Percentiles rank a stretch among this genome's conserved stretches.
Conservation (phyloP, 1,140 invertebrate species). For the Zaprionus ornatus region DNA sequence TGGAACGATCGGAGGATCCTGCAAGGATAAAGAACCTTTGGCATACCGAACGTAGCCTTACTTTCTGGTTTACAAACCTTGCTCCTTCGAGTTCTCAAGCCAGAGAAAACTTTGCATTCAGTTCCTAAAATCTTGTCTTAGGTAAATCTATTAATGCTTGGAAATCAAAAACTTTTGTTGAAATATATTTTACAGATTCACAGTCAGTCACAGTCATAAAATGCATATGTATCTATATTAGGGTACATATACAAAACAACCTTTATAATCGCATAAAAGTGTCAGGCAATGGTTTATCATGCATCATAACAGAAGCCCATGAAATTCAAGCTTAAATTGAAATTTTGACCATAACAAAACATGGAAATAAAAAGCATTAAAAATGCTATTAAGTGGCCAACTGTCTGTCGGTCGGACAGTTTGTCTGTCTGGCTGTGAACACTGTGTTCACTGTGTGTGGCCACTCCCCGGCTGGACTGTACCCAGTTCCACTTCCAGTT, state of each 20-base stretch:
- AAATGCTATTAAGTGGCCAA: slow-evolving; percentile 22
- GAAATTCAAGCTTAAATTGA: neutral
- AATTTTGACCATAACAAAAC: slow-evolving; percentile 8
- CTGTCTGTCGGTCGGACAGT: too few species aligned
- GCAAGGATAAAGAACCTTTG: too few species aligned
- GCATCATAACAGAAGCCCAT: neutral
- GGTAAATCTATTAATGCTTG: too few species aligned
- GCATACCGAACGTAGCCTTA: too few species aligned
- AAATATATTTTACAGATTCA: neutral
- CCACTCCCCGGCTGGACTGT: slow-evolving; percentile 1
- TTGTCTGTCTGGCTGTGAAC: neutral
- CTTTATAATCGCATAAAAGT: neutral
- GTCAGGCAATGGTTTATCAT: neutral
- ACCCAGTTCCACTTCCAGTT: neutral
- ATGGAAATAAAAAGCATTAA: slow-evolving; percentile 20
- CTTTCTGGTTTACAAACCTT: too few species aligned
- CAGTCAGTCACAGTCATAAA: neutral
- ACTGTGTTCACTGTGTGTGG: neutral
- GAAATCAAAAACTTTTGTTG: neutral
- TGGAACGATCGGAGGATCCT: too few species aligned
- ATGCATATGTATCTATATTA: neutral
- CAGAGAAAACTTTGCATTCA: too few species aligned
- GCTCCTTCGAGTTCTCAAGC: too few species aligned
- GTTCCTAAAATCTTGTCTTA: too few species aligned
- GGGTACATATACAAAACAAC: neutral